A percentile compares a stretch with the other conserved stretches of the same genome.
These are phyloP conservation scores for Apamea anceps DNA, from an alignment of 2,888 invertebrate species.

Conservation along the genomic window DNA sequence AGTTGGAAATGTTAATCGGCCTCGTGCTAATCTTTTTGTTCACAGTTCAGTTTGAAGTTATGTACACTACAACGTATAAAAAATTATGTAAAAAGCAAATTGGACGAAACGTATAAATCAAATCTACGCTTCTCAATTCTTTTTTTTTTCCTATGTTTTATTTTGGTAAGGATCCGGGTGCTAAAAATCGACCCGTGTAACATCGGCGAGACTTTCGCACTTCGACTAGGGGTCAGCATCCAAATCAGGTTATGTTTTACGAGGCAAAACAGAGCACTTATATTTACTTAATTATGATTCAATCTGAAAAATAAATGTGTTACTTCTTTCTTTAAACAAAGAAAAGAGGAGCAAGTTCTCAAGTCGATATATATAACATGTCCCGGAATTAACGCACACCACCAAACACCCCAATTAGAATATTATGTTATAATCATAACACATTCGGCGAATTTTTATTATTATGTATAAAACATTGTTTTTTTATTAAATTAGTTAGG, in stretches of 20 bases:
- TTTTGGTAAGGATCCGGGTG: slow-evolving; percentile 3
- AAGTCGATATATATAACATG: not conserved
- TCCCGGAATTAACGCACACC: too few relatives aligned
- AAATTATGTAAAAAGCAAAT: slow-evolving; percentile 19
- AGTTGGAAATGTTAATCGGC: slow-evolving; percentile 9
- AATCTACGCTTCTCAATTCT: slow-evolving; percentile 5
- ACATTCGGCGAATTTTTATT: too few relatives aligned
- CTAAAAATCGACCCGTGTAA: slow-evolving; percentile 15
- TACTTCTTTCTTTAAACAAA: not conserved
- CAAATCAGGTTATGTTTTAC: slow-evolving; percentile 2
- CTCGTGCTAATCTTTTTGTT: not conserved
- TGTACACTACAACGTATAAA: slow-evolving; percentile 15
- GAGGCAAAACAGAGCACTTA: not conserved
- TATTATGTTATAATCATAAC: too few relatives aligned
- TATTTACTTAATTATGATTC: not conserved
- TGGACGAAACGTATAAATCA: not conserved
- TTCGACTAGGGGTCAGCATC: slow-evolving; percentile 7
- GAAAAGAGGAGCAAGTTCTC: not conserved
- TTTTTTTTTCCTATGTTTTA: slow-evolving; percentile 22
- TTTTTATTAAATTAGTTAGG: too few relatives aligned
- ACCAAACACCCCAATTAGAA: too few relatives aligned
- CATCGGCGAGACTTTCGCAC: slow-evolving; percentile 11
- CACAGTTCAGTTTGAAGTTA: not conserved
- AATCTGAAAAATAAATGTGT: not conserved
- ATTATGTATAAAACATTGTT: too few relatives aligned